Evolutionary conservation across 2,888 invertebrate genomes (phyloP).

Genomic region (Dermolepida albohirtum): DNA sequence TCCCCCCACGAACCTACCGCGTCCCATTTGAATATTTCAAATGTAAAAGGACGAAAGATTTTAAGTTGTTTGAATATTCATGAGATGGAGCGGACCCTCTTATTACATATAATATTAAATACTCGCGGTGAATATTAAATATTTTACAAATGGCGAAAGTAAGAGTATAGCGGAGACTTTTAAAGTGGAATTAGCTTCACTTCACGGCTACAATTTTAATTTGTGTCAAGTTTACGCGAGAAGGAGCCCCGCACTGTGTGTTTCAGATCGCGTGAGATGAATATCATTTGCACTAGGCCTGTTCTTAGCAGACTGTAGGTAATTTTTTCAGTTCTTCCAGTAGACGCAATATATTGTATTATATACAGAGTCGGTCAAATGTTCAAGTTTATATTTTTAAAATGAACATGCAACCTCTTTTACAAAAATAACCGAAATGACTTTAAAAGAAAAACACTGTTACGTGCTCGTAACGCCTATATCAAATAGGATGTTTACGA

Average conservation of each 20-base stretch:
- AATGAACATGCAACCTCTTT: too few relatives aligned
- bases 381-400: too few relatives aligned
- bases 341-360: too few relatives aligned
- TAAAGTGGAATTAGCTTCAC: constrained; percentile 25
- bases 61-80: constrained; percentile 27
- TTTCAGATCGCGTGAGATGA: constrained; percentile 10
- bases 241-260: background rate
- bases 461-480: too few relatives aligned
- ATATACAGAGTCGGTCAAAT: too few relatives aligned
- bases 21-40: constrained; percentile 33
- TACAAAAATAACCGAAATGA: too few relatives aligned
- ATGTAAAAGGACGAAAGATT: constrained; percentile 33
- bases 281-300: background rate
- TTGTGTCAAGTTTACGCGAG: constrained; percentile 11
- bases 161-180: constrained; percentile 8
- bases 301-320: too few relatives aligned
- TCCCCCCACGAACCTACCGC: too few relatives aligned
- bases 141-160: constrained; percentile 14
- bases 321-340: background rate
- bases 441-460: too few relatives aligned
- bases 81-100: constrained; percentile 7
- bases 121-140: constrained; percentile 27
- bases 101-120: constrained; percentile 19
- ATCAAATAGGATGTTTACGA: too few relatives aligned
- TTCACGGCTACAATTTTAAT: constrained; percentile 30